A percentile compares a stretch with the other conserved stretches of the same genome.
These are phyloP conservation scores for Scelioninae gen. 1 DNA, from an alignment of 2,888 invertebrate species.

Conservation along the genomic window DNA sequence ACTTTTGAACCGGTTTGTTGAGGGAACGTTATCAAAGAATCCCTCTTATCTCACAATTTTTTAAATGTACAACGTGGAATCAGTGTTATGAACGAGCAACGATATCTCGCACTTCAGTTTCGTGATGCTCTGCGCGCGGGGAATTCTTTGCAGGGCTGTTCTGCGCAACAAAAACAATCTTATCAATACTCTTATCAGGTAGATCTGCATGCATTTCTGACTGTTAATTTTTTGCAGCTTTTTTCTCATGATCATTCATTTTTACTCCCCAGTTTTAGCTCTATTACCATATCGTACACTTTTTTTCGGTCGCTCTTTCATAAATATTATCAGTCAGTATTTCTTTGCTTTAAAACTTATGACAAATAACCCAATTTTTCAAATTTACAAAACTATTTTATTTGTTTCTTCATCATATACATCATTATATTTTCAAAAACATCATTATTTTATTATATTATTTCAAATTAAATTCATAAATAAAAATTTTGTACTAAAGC, in stretches of 20 bases:
- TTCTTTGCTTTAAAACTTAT: too few species aligned
- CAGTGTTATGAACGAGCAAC: constrained; percentile 44
- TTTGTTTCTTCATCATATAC: too few species aligned
- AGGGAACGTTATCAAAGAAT: constrained; percentile 54
- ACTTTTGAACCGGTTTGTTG: constrained; percentile 18
- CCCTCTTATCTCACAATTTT: constrained; percentile 53
- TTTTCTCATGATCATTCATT: constrained; percentile 1
- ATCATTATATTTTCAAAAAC: too few species aligned
- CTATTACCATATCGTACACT: not conserved
- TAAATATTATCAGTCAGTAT: too few species aligned
- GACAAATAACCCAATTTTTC: too few species aligned
- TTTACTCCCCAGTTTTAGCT: too few species aligned
- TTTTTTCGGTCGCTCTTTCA: too few species aligned
- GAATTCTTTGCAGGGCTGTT: constrained; percentile 76
- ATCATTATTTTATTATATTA: too few species aligned
- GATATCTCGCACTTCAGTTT: constrained; percentile 57
- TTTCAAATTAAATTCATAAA: too few species aligned
- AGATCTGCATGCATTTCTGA: constrained; percentile 65
- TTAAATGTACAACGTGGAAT: constrained; percentile 42
- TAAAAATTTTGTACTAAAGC: too few species aligned
- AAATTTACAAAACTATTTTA: too few species aligned
- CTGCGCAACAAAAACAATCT: constrained; percentile 76
- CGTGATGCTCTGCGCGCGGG: constrained; percentile 81
- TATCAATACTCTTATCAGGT: constrained; percentile 79
- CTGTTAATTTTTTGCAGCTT: constrained; percentile 16